A percentile compares a stretch with the other conserved stretches of the same genome.
Conservation (phyloP, 2,113 vertebrate species). For the Rana temporaria region DNA sequence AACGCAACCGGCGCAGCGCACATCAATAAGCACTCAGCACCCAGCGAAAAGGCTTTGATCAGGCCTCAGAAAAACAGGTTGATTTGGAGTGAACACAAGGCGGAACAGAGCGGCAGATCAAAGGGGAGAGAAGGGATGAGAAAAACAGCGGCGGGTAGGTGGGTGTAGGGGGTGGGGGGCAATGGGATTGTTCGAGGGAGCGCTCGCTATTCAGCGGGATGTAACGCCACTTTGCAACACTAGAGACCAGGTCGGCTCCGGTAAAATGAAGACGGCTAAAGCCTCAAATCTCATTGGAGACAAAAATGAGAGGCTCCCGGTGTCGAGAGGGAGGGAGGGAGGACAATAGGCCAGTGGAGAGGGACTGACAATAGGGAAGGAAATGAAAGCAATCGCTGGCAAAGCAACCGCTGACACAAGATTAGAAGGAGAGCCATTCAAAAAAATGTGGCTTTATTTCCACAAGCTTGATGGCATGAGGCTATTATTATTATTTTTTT, state of each 20-base stretch:
- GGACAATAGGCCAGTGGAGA: too few relatives aligned
- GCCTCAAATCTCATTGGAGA: not conserved
- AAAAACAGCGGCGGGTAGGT: too few relatives aligned
- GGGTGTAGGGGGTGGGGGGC: not conserved
- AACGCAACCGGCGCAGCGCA: not conserved
- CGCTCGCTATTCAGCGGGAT: not conserved
- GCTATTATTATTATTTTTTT: too few relatives aligned
- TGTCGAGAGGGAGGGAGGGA: too few relatives aligned
- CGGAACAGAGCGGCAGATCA: constrained; percentile 64
- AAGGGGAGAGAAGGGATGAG: constrained; percentile 54
- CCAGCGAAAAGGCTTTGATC: not conserved
- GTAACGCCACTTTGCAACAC: constrained; percentile 20
- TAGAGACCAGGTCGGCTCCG: constrained; percentile 12
- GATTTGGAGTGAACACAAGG: constrained; percentile 62
- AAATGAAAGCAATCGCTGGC: not conserved
- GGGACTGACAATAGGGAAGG: not conserved
- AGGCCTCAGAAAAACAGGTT: constrained; percentile 33
- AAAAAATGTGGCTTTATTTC: too few relatives aligned
- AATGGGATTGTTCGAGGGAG: not conserved
- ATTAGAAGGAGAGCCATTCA: too few relatives aligned
- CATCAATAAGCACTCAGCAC: not conserved
- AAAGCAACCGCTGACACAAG: not conserved
- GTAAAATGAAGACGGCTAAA: not conserved
- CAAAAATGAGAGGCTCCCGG: not conserved
- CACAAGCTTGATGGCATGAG: too few relatives aligned